phyloP scores from a whole-genome alignment of 2,797 vertebrate genomes.

The Balearica regulorum region DNA sequence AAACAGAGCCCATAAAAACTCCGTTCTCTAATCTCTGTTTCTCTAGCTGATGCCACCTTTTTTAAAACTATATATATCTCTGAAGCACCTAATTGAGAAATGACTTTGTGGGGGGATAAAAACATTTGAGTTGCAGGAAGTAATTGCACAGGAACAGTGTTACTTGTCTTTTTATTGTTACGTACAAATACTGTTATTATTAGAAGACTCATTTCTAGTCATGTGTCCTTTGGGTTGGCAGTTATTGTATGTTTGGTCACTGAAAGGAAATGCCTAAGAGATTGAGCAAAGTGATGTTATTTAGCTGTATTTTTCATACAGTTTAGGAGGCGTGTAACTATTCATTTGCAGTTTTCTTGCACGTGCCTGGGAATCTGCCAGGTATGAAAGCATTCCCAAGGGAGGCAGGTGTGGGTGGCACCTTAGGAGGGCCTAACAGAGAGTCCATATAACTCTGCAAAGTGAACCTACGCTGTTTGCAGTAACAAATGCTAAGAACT shows the following conservation, averaged over 20 bases:
- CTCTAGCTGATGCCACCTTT: neutral
- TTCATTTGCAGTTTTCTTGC: neutral
- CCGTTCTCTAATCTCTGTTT: neutral
- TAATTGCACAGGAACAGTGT: neutral
- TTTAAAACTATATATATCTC: neutral
- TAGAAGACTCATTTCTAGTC: neutral
- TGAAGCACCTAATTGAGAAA: neutral
- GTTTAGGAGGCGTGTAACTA: neutral
- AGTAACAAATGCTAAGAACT: neutral
- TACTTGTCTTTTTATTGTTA: neutral
- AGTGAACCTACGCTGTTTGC: fast-evolving
- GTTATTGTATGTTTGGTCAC: neutral
- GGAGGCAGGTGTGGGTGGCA: fast-evolving
- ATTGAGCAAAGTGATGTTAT: neutral
- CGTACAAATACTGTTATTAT: neutral
- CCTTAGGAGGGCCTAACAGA: neutral
- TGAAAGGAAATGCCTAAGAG: neutral
- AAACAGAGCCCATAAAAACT: conserved; percentile 5
- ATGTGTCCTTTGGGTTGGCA: neutral
- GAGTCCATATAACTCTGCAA: neutral
- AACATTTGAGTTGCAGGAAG: neutral
- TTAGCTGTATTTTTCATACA: neutral
- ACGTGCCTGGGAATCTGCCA: fast-evolving
- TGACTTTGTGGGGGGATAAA: neutral
- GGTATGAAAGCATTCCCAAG: neutral